Conservation (phyloP, 2,888 invertebrate species). For the Linnaemya vulpina region DNA sequence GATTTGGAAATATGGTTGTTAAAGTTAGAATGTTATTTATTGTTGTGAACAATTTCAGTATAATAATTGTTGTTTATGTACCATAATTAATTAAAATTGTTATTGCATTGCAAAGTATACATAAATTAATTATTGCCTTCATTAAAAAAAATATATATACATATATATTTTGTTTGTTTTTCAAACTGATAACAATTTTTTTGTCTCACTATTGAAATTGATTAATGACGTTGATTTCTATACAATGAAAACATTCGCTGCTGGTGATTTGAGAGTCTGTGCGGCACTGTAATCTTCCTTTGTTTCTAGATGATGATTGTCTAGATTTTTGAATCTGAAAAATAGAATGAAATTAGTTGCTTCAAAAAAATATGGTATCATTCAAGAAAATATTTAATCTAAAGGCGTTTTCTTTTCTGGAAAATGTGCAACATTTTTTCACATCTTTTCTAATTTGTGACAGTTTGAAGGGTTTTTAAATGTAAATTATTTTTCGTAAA, state of each 20-base stretch:
- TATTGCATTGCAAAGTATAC: constrained; percentile 8
- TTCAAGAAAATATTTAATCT: too few species aligned
- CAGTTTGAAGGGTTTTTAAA: too few species aligned
- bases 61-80: constrained; percentile 9
- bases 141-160: constrained; percentile 37
- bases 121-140: constrained; percentile 49
- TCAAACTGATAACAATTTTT: constrained; percentile 48
- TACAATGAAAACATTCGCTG: constrained; percentile 18
- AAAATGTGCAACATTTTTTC: too few species aligned
- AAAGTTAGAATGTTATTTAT: neutral
- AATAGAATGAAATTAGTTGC: neutral
- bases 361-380: too few species aligned
- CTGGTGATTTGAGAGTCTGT: constrained; percentile 17
- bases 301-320: constrained; percentile 40
- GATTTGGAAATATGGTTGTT: neutral
- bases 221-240: constrained; percentile 52
- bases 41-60: constrained; percentile 8
- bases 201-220: constrained; percentile 11
- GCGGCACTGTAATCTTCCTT: constrained; percentile 40
- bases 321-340: constrained; percentile 40
- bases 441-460: too few species aligned
- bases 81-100: constrained; percentile 39
- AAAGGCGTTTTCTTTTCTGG: too few species aligned
- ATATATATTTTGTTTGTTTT: neutral
- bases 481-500: too few species aligned